Percentiles rank a stretch among this genome's conserved stretches.
phyloP scores from a whole-genome alignment of 2,797 vertebrate species.

The Cossypha dichroa region DNA sequence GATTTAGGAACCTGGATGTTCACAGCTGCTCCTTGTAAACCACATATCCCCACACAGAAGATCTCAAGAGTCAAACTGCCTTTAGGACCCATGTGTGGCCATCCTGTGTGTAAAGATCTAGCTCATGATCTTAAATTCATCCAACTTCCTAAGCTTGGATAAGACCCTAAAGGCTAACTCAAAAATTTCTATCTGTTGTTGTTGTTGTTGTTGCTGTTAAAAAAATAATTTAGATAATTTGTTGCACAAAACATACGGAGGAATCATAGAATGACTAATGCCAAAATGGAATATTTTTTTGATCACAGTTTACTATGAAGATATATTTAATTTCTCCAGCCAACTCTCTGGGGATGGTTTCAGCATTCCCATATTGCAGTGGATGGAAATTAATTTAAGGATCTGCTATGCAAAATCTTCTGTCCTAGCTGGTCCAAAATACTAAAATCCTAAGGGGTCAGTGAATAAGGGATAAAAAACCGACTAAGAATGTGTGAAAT shows the following conservation, averaged over 20 bases:
- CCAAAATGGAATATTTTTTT: background rate
- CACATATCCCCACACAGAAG: fast-evolving
- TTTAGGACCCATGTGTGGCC: background rate
- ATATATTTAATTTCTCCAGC: background rate
- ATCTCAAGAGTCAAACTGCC: background rate
- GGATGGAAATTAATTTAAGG: background rate
- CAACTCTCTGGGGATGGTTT: background rate
- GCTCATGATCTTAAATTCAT: background rate
- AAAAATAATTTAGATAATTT: background rate
- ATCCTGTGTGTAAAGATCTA: background rate
- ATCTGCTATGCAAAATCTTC: background rate
- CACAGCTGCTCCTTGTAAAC: background rate
- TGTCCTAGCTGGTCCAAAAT: background rate
- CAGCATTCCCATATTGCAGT: background rate
- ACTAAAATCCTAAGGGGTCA: background rate
- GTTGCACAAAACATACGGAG: background rate
- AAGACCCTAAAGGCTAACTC: background rate
- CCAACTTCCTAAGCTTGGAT: background rate
- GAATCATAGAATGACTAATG: background rate
- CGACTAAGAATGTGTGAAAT: background rate
- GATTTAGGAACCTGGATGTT: background rate
- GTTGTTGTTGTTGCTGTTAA: background rate
- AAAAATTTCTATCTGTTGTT: background rate
- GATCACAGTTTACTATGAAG: background rate
- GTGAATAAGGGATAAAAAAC: background rate